Evolutionary conservation across 2,797 vertebrate genomes (phyloP), one percentile per base, ranked within the genome.

Genomic region (Melopsittacus undulatus): DNA sequence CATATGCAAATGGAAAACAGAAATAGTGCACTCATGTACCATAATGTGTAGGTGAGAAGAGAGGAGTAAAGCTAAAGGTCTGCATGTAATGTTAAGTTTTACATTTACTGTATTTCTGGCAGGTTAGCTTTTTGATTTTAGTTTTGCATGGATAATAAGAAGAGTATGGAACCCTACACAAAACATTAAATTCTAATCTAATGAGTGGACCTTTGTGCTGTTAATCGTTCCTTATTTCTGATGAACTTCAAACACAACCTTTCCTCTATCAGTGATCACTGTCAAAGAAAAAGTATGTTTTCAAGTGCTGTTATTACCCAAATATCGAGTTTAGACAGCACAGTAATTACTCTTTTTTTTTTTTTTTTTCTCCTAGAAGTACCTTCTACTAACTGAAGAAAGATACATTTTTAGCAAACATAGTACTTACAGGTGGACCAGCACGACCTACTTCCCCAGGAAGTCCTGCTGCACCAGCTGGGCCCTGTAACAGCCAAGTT

Each of bases 401-500:
- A 80, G 10, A 21, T 87, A 34, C 27, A 30, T 61, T 69, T 89
- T 42, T 78, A 81, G 24, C 52, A 89, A 96, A 67, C 38, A 23
- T 13, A 13, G 9, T 98, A 99, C 99, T 99, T 94, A 99, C 99
- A 94, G 94, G 93, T 43, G 98, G 97, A 92, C 99, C 99, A 76
- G 93, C 97, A 97, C 98, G 99, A 83, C 99, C 99, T 90, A 99
- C 94, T 97, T 99, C 98, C 80, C 99, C 99, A 0, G 96, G 97
- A 97, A 99, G 99, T 93, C 99, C 99, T 96, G 98, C 97, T 96
- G 98, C 98, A 81, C 99, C 99, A 26, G 98, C 98, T 90, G 98
- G 97, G 89, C 99, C 99, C 99, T 99, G 79, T 83, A 96, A 45
- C 89, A 95, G 96, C 66, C 36, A 95, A 77, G 61, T 67, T 80